Evolutionary conservation across 1,140 invertebrate species (phyloP).

Genomic region (Acyrthosiphon pisum): DNA sequence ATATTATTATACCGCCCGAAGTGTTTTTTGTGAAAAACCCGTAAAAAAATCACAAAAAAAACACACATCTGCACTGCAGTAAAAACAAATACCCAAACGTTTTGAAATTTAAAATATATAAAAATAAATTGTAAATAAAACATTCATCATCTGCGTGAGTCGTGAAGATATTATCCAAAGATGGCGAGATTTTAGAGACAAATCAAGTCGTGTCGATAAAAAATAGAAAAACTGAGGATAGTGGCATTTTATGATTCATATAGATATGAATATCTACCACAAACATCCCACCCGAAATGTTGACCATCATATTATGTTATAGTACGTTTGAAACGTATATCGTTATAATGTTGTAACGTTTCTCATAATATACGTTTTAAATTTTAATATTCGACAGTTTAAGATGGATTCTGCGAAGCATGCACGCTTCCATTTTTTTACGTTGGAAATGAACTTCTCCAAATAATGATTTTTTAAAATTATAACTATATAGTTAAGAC

Average conservation of each 20-base stretch:
- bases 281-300: background rate
- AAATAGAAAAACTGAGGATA: background rate
- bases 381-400: background rate
- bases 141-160: background rate
- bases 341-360: background rate
- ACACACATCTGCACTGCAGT: background rate
- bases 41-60: background rate
- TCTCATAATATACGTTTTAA: background rate
- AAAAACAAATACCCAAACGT: background rate
- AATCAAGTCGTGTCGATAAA: background rate
- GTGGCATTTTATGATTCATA: background rate
- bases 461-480: background rate
- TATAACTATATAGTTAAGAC: background rate
- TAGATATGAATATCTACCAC: background rate
- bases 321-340: background rate
- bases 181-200: background rate
- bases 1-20: background rate
- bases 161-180: background rate
- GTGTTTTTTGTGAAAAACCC: background rate
- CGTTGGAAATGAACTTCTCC: background rate
- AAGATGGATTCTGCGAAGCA: background rate
- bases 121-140: constrained; percentile 1
- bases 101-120: background rate
- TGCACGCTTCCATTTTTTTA: background rate
- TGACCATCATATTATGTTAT: background rate